These are phyloP conservation scores for Columba guinea DNA, from an alignment of 2,797 vertebrate genomes.

Conservation along the genomic window DNA sequence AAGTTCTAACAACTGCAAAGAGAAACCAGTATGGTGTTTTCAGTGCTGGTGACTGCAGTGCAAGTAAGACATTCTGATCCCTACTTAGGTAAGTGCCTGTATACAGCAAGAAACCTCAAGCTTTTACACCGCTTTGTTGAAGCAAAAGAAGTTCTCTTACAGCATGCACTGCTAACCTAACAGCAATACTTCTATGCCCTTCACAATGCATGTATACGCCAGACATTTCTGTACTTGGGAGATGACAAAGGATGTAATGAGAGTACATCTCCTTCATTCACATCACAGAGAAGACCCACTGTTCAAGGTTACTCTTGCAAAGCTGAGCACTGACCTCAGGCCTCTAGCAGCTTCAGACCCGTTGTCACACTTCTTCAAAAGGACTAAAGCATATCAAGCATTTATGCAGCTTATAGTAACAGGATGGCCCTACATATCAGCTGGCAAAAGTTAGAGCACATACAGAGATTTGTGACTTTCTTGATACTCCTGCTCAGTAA, in stretches of 20 bases:
- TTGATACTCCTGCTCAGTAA: not conserved
- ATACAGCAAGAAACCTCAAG: not conserved
- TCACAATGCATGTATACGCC: not conserved
- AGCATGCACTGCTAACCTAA: not conserved
- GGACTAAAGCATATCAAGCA: constrained; percentile 10
- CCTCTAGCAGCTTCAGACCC: not conserved
- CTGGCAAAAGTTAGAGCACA: not conserved
- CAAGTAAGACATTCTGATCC: not conserved
- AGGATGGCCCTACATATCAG: not conserved
- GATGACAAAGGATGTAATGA: constrained; percentile 34
- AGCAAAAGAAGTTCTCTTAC: not conserved
- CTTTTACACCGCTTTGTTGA: not conserved
- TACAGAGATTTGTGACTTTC: not conserved
- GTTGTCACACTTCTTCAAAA: not conserved
- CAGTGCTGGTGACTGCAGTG: not conserved
- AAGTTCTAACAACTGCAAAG: not conserved
- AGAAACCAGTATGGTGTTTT: not conserved
- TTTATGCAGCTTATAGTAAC: not conserved
- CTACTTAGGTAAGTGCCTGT: not conserved
- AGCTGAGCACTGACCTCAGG: constrained; percentile 30
- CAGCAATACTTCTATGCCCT: not conserved
- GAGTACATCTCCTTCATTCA: not conserved
- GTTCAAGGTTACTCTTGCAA: constrained; percentile 46
- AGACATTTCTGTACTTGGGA: not conserved
- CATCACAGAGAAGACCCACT: constrained; percentile 31